phyloP scores from a whole-genome alignment of 2,888 invertebrate genomes.

The Scaptomyza cyrtandrae region DNA sequence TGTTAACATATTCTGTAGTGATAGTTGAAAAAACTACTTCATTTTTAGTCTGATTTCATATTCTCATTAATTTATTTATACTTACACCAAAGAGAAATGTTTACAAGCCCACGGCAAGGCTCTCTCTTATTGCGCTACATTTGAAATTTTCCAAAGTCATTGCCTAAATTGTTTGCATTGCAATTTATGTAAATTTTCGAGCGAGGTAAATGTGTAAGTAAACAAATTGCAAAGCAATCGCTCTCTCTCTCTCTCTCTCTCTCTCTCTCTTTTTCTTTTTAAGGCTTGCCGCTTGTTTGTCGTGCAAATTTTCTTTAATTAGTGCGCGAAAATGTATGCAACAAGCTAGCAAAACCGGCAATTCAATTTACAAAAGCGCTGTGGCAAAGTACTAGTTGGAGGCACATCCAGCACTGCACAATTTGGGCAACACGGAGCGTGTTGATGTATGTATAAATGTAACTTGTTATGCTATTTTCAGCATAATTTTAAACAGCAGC shows the following conservation, averaged over 20 bases:
- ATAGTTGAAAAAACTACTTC: background rate
- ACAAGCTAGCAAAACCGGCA: constrained; percentile 37
- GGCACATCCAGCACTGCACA: constrained; percentile 9
- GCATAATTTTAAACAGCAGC: constrained; percentile 52
- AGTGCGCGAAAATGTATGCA: constrained; percentile 65
- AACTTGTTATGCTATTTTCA: constrained; percentile 40
- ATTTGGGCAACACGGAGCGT: background rate
- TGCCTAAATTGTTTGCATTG: constrained; percentile 44
- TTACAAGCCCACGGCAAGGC: constrained; percentile 2
- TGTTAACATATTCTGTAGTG: background rate
- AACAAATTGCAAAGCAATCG: constrained; percentile 42
- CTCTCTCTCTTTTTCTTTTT: background rate
- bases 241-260: background rate
- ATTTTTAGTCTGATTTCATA: background rate
- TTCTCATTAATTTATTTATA: background rate
- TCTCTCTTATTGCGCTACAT: constrained; percentile 1
- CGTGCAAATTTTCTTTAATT: constrained; percentile 69
- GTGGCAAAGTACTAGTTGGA: constrained; percentile 10
- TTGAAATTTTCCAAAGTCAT: constrained; percentile 22
- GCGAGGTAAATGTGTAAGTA: constrained; percentile 42
- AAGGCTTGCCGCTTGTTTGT: constrained; percentile 39
- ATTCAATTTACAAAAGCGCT: constrained; percentile 18
- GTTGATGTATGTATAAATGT: constrained; percentile 18
- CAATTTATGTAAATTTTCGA: constrained; percentile 63
- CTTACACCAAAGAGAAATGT: constrained; percentile 4